phyloP scores from a whole-genome alignment of 2,888 invertebrate species.

The Thumatha senex region DNA sequence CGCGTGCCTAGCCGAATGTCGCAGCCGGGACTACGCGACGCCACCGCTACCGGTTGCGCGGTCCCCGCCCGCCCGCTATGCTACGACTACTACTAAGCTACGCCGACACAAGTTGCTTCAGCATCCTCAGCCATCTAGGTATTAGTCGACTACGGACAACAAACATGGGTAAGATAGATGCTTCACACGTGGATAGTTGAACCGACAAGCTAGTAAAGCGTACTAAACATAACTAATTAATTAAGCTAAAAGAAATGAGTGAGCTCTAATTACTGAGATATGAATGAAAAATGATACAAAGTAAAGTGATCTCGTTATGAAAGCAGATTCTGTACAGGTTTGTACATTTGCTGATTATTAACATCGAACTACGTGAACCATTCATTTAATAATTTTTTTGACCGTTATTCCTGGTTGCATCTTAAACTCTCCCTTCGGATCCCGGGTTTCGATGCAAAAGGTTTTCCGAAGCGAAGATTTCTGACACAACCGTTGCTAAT shows the following conservation, averaged over 20 bases:
- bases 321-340: constrained; percentile 1
- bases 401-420: background rate
- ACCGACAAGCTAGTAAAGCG: constrained; percentile 39
- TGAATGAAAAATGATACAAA: constrained; percentile 11
- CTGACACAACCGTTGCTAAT: too few relatives aligned
- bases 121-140: constrained; percentile 8
- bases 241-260: constrained; percentile 26
- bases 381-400: too few relatives aligned
- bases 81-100: constrained; percentile 41
- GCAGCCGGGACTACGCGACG: constrained; percentile 35
- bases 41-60: constrained; percentile 45
- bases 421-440: background rate
- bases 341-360: constrained; percentile 15
- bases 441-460: too few relatives aligned
- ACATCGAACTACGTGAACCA: too few relatives aligned
- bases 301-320: constrained; percentile 9
- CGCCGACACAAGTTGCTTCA: constrained; percentile 9
- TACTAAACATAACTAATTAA: constrained; percentile 27
- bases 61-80: constrained; percentile 57
- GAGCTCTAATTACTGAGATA: constrained; percentile 11
- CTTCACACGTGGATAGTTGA: constrained; percentile 30
- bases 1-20: constrained; percentile 46
- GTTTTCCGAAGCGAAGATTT: too few relatives aligned
- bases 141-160: constrained; percentile 19
- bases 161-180: constrained; percentile 12